Conservation (phyloP, 2,113 vertebrate species). For the Myotis lucifugus region DNA sequence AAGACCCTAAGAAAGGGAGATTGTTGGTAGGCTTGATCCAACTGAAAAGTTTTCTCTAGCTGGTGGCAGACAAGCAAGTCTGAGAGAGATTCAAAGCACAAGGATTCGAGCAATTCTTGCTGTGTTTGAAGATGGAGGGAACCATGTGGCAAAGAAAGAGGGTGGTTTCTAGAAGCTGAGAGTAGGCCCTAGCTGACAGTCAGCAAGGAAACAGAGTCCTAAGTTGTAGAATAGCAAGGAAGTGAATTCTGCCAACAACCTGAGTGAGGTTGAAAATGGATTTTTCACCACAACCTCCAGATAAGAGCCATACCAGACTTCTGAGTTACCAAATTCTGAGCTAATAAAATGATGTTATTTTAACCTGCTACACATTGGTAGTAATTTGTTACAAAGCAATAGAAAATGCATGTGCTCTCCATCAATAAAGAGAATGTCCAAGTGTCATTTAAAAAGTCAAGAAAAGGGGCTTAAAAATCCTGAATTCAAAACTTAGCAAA, state of each 20-base stretch:
- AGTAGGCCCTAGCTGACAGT: neutral
- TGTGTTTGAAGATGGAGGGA: neutral
- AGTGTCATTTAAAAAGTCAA: neutral
- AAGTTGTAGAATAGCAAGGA: neutral
- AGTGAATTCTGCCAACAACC: neutral
- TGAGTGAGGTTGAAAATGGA: neutral
- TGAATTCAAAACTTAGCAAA: neutral
- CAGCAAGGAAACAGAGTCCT: neutral
- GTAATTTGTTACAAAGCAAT: neutral
- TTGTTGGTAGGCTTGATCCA: neutral
- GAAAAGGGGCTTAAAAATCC: neutral
- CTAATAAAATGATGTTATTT: slow-evolving; percentile 14
- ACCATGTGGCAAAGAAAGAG: neutral
- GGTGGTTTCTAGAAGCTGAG: neutral
- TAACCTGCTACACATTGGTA: neutral
- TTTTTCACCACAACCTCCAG: slow-evolving; percentile 11
- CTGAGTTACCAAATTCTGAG: neutral
- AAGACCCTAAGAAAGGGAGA: neutral
- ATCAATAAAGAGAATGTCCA: neutral
- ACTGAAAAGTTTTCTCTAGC: neutral
- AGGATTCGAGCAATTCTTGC: neutral
- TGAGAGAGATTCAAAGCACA: neutral
- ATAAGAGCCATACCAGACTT: neutral
- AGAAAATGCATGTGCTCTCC: neutral
- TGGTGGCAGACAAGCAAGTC: neutral